Evolutionary conservation across 2,888 invertebrate genomes (phyloP), one percentile per base, ranked within the genome.

Genomic region (Ceramica pisi): DNA sequence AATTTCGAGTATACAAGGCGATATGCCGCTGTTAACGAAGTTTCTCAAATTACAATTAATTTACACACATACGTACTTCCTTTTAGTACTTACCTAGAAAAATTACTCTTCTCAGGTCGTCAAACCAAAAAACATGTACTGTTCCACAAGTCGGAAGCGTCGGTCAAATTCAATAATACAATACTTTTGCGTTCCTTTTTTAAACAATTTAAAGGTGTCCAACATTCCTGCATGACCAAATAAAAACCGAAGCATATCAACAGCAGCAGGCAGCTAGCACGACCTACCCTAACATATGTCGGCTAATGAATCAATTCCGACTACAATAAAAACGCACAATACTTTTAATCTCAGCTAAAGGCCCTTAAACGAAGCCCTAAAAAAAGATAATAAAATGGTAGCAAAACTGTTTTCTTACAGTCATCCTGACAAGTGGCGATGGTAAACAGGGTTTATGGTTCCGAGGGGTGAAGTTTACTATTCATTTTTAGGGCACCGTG

Each of bases 351-450:
- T 85, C 79, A 61, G 75, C 81, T 86, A 87, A 87, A 84, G 84
- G 79, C 72, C 84, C 86, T 83, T 86, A 86, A 86, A 83, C 82
- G 86, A 70, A 72, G 79, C 85, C 86, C 85, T 86, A 81, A 80
- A 84, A 88, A 84, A 84, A 82, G 78, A 87, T 88, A 90, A 90
- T 89, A 87, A 88, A 89, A 85, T 90, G 85, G 92, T 90, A 90
- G 90, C 90, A 85, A 84, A 90, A 90, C 89, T 88, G 89, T 91
- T 91, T 89, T 85, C 85, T 89, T 89, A 87, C 83, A 92, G 92
- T 94, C 94, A 93, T 91, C 89, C 87, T 89, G 90, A 92, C 94
- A 93, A 95, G 94, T 94, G 92, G 90, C 88, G 79, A 76, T 84
- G 79, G 85, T 85, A 90, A 94, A 94, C 94, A 95, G 92, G 90